These are phyloP conservation scores for Dinoponera quadriceps DNA, from an alignment of 1,140 invertebrate species.

Conservation along the genomic window DNA sequence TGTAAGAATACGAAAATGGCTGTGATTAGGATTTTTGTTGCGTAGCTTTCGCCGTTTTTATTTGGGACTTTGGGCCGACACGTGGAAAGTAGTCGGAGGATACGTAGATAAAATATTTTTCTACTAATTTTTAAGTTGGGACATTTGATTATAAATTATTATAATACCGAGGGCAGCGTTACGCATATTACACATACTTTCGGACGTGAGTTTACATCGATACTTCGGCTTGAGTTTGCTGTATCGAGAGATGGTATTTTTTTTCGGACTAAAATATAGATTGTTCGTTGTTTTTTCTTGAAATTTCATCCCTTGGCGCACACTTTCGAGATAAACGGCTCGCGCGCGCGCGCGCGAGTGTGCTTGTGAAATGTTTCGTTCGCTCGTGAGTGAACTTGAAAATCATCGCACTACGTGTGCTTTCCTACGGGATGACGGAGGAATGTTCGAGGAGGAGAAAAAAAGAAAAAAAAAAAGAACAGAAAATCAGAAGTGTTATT, in stretches of 20 bases:
- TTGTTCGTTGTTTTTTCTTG: background rate
- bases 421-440: conserved; percentile 50
- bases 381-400: conserved; percentile 46
- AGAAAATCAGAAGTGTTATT: conserved; percentile 54
- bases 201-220: no score
- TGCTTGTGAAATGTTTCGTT: conserved; percentile 68
- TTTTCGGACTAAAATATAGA: background rate
- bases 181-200: no score
- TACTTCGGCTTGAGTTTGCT: background rate
- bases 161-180: no score
- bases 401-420: conserved; percentile 59
- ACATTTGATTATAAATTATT: background rate
- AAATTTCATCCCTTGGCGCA: background rate
- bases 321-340: conserved; percentile 32
- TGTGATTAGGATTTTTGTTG: conserved; percentile 2
- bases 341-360: conserved; percentile 24
- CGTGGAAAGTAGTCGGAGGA: no score
- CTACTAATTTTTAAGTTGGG: background rate
- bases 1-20: background rate
- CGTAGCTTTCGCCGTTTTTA: conserved; percentile 11
- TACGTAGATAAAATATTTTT: no score
- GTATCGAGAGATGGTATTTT: no score
- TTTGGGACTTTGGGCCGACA: background rate
- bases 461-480: conserved; percentile 14
- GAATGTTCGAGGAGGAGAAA: conserved; percentile 49